phyloP scores from a whole-genome alignment of 1,140 invertebrate species.

The Theocolax elegans region DNA sequence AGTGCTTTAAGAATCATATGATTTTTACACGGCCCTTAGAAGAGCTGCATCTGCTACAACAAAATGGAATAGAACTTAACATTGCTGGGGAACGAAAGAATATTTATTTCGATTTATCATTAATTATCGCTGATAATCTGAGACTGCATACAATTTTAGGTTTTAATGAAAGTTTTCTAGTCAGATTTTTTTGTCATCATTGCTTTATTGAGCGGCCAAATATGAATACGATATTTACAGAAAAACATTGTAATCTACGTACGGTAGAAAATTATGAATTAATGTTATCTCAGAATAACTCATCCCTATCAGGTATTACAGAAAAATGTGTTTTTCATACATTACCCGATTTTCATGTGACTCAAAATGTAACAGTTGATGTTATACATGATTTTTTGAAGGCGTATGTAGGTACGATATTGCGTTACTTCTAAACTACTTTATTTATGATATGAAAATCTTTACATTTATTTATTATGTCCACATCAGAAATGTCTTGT shows the following conservation, averaged over 20 bases:
- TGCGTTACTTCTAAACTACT: slow-evolving; percentile 43
- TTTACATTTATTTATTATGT: slow-evolving; percentile 46
- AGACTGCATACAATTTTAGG: slow-evolving; percentile 50
- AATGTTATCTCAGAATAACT: background rate
- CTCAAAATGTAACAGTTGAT: slow-evolving; percentile 47
- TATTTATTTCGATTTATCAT: slow-evolving; percentile 45
- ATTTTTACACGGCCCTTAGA: slow-evolving; percentile 46
- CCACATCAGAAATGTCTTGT: slow-evolving; percentile 35
- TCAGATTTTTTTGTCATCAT: slow-evolving; percentile 47
- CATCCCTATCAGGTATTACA: background rate
- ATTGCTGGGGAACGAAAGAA: slow-evolving; percentile 20
- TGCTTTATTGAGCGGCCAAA: slow-evolving; percentile 44
- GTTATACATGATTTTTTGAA: slow-evolving; percentile 54
- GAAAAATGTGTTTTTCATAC: slow-evolving; percentile 22
- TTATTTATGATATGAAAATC: slow-evolving; percentile 43
- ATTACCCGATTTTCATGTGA: slow-evolving; percentile 46
- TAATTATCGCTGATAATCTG: slow-evolving; percentile 54
- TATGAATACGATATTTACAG: slow-evolving; percentile 28
- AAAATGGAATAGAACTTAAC: slow-evolving; percentile 42
- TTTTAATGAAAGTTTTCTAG: slow-evolving; percentile 49
- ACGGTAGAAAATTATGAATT: slow-evolving; percentile 13
- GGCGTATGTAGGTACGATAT: slow-evolving; percentile 51
- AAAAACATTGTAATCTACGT: slow-evolving; percentile 42
- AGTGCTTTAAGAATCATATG: slow-evolving; percentile 41
- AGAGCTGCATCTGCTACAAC: slow-evolving; percentile 47